Evolutionary conservation across 2,797 vertebrate genomes (phyloP).

Genomic region (Smutsia temminckii): DNA sequence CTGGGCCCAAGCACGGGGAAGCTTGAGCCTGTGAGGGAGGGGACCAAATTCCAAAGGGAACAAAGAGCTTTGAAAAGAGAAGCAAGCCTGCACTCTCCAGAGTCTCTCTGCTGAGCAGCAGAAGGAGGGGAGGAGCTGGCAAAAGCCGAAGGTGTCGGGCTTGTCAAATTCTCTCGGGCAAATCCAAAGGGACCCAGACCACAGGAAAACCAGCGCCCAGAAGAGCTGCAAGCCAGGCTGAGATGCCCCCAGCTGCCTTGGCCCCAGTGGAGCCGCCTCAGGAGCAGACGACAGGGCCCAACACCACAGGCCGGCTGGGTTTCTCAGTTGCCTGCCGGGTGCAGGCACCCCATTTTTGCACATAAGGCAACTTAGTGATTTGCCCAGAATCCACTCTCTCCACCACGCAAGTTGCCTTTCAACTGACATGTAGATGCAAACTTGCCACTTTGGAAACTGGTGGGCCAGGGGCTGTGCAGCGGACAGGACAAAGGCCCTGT

Average conservation of each 20-base stretch:
- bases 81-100: accelerated
- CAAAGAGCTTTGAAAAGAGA: background rate
- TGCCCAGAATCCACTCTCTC: background rate
- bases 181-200: accelerated
- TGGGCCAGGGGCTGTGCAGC: accelerated
- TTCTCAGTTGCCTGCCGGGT: accelerated
- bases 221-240: background rate
- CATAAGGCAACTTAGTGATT: background rate
- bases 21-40: background rate
- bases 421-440: background rate
- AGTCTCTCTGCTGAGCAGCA: accelerated
- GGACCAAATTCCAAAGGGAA: background rate
- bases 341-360: background rate
- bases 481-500: background rate
- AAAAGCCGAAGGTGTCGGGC: accelerated
- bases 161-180: background rate
- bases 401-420: background rate
- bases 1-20: background rate
- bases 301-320: accelerated
- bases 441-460: background rate
- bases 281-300: accelerated
- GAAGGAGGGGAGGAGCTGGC: background rate
- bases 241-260: background rate
- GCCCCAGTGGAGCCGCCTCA: accelerated
- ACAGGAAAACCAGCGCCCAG: accelerated